A percentile compares a stretch with the other conserved stretches of the same genome.
phyloP scores from a whole-genome alignment of 2,113 vertebrate species.

The Syngnathus typhle region DNA sequence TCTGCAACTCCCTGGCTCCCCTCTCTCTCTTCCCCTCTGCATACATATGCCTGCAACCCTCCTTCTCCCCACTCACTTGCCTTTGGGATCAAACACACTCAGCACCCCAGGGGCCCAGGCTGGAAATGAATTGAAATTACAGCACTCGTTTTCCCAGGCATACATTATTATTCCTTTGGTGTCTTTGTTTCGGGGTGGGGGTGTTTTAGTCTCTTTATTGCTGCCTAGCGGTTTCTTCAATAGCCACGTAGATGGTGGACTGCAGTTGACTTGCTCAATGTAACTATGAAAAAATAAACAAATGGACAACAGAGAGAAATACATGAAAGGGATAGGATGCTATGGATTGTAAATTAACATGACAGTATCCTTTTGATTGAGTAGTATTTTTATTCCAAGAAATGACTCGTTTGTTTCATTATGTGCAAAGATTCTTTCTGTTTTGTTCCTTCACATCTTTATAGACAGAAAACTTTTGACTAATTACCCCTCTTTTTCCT shows the following conservation, averaged over 20 bases:
- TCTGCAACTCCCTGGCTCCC: slow-evolving; percentile 18
- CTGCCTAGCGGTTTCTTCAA: background rate
- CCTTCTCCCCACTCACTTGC: slow-evolving; percentile 40
- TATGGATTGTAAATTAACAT: background rate
- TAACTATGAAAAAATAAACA: background rate
- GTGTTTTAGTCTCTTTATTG: slow-evolving; percentile 11
- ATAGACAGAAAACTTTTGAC: background rate
- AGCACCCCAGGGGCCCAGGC: slow-evolving; percentile 57
- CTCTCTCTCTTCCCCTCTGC: slow-evolving; percentile 31
- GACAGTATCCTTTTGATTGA: background rate
- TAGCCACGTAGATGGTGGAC: background rate
- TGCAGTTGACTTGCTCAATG: background rate
- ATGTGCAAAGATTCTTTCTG: background rate
- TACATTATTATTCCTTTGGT: slow-evolving; percentile 65
- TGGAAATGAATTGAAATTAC: slow-evolving; percentile 89
- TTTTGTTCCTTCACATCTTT: background rate
- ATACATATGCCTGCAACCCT: slow-evolving; percentile 45
- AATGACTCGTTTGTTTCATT: background rate
- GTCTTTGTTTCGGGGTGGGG: slow-evolving; percentile 20
- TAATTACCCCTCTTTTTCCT: background rate
- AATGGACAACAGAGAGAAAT: background rate
- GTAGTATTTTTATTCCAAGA: background rate
- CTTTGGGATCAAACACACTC: slow-evolving; percentile 62
- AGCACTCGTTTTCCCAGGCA: slow-evolving; percentile 78
- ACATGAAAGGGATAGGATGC: background rate